Conservation (phyloP, 2,888 invertebrate genomes). For the Thyatira batis region DNA sequence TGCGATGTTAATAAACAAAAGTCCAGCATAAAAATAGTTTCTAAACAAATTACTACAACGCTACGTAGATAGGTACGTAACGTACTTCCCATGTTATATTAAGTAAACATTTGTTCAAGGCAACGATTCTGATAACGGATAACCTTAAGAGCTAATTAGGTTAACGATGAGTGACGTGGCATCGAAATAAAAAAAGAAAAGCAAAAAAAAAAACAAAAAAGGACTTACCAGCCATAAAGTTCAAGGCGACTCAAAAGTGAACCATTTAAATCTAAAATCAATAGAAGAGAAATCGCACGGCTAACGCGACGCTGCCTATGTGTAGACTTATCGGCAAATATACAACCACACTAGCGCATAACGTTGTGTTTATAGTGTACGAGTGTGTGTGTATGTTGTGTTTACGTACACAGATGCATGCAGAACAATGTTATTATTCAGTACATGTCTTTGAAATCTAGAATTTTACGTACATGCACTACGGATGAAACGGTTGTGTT, state of each 20-base stretch:
- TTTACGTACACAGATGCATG: slow-evolving; percentile 61
- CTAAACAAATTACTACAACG: slow-evolving; percentile 21
- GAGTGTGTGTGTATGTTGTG: slow-evolving; percentile 49
- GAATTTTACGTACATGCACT: slow-evolving; percentile 52
- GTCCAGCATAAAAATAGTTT: slow-evolving; percentile 15
- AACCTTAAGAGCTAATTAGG: slow-evolving; percentile 30
- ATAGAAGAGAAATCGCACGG: slow-evolving; percentile 68
- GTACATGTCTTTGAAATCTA: slow-evolving; percentile 53
- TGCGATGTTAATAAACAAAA: slow-evolving; percentile 27
- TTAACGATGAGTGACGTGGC: slow-evolving; percentile 18
- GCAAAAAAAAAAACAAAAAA: slow-evolving; percentile 23
- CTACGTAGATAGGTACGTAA: slow-evolving; percentile 23
- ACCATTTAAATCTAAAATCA: slow-evolving; percentile 69
- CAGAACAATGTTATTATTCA: slow-evolving; percentile 73
- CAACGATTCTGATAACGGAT: slow-evolving; percentile 40
- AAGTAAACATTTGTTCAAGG: slow-evolving; percentile 46
- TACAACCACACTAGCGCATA: slow-evolving; percentile 46
- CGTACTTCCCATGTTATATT: slow-evolving; percentile 21
- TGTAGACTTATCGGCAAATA: slow-evolving; percentile 64
- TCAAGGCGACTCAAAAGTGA: slow-evolving; percentile 59
- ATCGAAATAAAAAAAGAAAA: slow-evolving; percentile 3
- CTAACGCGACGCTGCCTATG: slow-evolving; percentile 57
- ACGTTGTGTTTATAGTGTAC: slow-evolving; percentile 27
- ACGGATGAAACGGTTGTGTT: slow-evolving; percentile 21
- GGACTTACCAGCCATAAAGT: slow-evolving; percentile 76